phyloP scores from a whole-genome alignment of 2,113 vertebrate genomes.

The Heliornis fulica region DNA sequence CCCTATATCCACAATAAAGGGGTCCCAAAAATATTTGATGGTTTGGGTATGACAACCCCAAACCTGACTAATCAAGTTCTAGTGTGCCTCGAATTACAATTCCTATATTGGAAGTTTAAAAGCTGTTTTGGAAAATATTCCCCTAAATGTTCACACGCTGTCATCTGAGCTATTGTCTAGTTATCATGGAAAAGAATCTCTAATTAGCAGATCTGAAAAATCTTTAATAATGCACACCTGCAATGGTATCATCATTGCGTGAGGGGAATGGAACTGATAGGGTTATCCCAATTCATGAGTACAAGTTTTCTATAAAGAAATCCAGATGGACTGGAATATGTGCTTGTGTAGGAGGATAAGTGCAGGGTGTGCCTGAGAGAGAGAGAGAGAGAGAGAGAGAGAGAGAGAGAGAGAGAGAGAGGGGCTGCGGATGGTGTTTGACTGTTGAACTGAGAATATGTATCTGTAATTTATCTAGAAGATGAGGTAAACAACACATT shows the following conservation, averaged over 20 bases:
- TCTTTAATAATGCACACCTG: neutral
- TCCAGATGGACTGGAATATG: conserved; percentile 33
- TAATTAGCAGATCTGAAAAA: neutral
- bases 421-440: conserved; percentile 60
- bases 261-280: neutral
- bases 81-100: neutral
- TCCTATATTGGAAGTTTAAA: neutral
- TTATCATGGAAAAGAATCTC: neutral
- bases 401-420: conserved; percentile 23
- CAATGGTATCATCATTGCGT: neutral
- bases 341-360: conserved; percentile 14
- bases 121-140: neutral
- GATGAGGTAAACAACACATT: conserved; percentile 61
- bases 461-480: conserved; percentile 65
- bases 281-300: neutral
- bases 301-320: conserved; percentile 27
- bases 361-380: conserved; percentile 3
- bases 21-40: neutral
- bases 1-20: neutral
- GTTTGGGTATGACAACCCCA: neutral
- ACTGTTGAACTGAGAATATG: conserved; percentile 64
- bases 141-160: neutral
- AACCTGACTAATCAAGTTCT: neutral
- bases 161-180: neutral
- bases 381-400: conserved; percentile 10